These are phyloP conservation scores for Drosophila miranda DNA, from an alignment of 1,140 invertebrate species.

Conservation along the genomic window DNA sequence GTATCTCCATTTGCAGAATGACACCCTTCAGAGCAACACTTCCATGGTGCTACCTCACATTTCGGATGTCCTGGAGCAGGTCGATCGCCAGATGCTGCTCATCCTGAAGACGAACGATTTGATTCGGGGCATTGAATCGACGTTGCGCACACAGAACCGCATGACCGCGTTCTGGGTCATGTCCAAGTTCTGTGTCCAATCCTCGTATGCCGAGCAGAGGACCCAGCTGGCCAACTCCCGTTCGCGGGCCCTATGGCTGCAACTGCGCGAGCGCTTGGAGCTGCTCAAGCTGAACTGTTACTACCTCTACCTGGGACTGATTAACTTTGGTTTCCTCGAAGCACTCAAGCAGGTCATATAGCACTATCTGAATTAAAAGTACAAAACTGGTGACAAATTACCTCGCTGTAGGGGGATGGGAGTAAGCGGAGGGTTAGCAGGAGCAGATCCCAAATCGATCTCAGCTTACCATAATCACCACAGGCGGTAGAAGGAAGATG, in stretches of 20 bases:
- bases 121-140: conserved; percentile 95
- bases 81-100: conserved; percentile 90
- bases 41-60: conserved; percentile 83
- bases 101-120: conserved; percentile 99
- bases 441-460: background rate
- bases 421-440: conserved; percentile 16
- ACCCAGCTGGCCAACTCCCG: conserved; percentile 14
- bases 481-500: conserved; percentile 45
- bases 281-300: conserved; percentile 79
- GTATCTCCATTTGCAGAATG: conserved; percentile 66
- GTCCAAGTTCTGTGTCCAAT: conserved; percentile 92
- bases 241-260: conserved; percentile 41
- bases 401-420: conserved; percentile 45
- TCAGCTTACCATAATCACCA: conserved; percentile 51
- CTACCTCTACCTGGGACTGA: conserved; percentile 77
- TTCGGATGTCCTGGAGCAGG: conserved; percentile 84
- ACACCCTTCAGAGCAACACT: conserved; percentile 74
- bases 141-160: conserved; percentile 88
- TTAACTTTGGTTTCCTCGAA: conserved; percentile 69
- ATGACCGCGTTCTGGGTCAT: conserved; percentile 94
- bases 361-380: conserved; percentile 48
- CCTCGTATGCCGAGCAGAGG: conserved; percentile 87
- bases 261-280: conserved; percentile 73
- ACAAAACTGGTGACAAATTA: conserved; percentile 57
- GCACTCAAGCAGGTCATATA: conserved; percentile 74